These are phyloP conservation scores for Archegozetes longisetosus DNA, from an alignment of 1,140 invertebrate genomes.

Conservation along the genomic window DNA sequence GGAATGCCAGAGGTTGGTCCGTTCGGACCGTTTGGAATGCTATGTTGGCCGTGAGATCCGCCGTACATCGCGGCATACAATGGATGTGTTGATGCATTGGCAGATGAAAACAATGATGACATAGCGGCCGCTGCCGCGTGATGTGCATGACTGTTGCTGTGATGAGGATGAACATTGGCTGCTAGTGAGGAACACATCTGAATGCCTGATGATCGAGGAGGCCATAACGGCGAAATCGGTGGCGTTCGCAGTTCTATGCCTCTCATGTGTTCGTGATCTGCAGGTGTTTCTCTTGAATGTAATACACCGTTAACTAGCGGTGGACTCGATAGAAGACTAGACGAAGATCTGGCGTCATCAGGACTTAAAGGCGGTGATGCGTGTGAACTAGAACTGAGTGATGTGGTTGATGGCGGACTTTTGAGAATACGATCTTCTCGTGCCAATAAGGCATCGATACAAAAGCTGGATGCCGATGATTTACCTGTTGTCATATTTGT, in stretches of 20 bases:
- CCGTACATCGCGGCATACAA: conserved; percentile 9
- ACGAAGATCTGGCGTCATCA: neutral
- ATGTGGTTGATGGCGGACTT: neutral
- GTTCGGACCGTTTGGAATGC: neutral
- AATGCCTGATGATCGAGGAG: neutral
- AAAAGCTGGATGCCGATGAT: conserved; percentile 6
- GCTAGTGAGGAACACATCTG: neutral
- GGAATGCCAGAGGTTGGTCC: neutral
- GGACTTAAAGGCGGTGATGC: conserved; percentile 4
- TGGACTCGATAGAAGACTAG: neutral
- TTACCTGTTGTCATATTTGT: neutral
- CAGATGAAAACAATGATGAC: conserved; percentile 5
- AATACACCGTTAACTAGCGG: neutral
- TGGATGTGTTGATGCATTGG: neutral
- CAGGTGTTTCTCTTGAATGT: neutral
- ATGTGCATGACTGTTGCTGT: too few species aligned
- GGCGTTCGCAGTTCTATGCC: neutral
- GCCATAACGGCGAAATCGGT: neutral
- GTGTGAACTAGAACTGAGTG: neutral
- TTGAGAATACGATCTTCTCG: neutral
- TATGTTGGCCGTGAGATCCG: neutral
- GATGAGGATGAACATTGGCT: neutral
- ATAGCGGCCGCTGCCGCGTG: neutral
- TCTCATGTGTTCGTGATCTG: neutral
- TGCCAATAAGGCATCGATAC: conserved; percentile 11